phyloP scores from a whole-genome alignment of 1,140 invertebrate genomes.

The Drosophila murphyi region DNA sequence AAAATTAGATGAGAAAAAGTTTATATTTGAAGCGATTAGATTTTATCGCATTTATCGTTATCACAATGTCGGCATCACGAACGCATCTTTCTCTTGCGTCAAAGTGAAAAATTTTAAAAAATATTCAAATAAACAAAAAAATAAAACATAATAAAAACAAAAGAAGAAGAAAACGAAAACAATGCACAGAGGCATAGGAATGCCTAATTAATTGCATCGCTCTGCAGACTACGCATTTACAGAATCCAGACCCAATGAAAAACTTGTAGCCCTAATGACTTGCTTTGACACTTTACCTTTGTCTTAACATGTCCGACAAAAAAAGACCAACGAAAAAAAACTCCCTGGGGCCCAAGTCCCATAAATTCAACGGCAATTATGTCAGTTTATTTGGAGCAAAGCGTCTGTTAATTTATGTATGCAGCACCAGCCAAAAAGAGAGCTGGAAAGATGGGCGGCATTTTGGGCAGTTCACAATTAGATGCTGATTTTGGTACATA shows the following conservation, averaged over 20 bases:
- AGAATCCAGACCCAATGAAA: not conserved
- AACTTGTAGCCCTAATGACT: slow-evolving; percentile 73
- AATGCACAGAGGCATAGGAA: slow-evolving; percentile 61
- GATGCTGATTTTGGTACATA: slow-evolving; percentile 74
- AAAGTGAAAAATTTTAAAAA: slow-evolving; percentile 69
- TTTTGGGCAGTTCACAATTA: slow-evolving; percentile 76
- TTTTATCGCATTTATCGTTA: slow-evolving; percentile 65
- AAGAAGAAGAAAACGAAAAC: slow-evolving; percentile 14
- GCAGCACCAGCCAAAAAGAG: slow-evolving; percentile 26
- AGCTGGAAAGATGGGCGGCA: slow-evolving; percentile 50
- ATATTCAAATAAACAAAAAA: slow-evolving; percentile 4
- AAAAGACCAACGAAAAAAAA: slow-evolving; percentile 35
- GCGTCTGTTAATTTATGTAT: slow-evolving; percentile 74
- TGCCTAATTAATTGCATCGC: slow-evolving; percentile 73
- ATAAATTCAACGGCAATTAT: slow-evolving; percentile 81
- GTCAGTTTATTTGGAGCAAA: slow-evolving; percentile 83
- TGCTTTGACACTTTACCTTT: slow-evolving; percentile 81
- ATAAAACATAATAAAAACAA: not conserved
- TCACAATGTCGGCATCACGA: slow-evolving; percentile 65
- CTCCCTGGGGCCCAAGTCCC: slow-evolving; percentile 33
- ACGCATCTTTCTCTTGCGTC: slow-evolving; percentile 48
- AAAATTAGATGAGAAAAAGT: slow-evolving; percentile 54
- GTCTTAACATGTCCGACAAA: slow-evolving; percentile 64
- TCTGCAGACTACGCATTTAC: slow-evolving; percentile 21
- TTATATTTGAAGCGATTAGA: slow-evolving; percentile 65